These are phyloP conservation scores for Brachypteracias leptosomus DNA, from an alignment of 2,113 vertebrate species.

Conservation along the genomic window DNA sequence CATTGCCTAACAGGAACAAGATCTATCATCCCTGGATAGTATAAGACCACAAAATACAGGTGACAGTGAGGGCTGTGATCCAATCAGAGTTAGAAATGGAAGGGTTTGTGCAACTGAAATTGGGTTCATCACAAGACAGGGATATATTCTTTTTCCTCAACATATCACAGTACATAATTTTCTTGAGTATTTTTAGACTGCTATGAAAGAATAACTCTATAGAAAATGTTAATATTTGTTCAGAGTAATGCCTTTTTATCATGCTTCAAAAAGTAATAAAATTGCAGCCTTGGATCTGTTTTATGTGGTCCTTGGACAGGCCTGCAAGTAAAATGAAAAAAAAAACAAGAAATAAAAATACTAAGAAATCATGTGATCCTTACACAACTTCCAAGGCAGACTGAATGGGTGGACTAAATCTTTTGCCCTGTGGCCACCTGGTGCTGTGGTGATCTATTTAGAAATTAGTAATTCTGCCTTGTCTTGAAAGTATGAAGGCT, in stretches of 20 bases:
- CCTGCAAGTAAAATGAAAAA: not conserved
- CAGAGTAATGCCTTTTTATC: conserved; percentile 10
- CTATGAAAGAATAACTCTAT: not conserved
- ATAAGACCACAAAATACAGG: not conserved
- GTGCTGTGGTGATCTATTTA: not conserved
- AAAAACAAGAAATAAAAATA: not conserved
- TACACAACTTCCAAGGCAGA: not conserved
- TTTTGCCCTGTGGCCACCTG: not conserved
- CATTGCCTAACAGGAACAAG: not conserved
- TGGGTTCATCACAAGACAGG: not conserved
- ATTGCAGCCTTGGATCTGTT: not conserved
- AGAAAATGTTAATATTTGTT: conserved; percentile 40
- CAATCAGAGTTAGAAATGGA: conserved; percentile 3
- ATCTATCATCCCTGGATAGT: not conserved
- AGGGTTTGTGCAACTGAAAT: not conserved
- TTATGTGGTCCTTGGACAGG: not conserved
- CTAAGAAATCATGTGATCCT: not conserved
- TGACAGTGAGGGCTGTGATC: not conserved
- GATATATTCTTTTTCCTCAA: not conserved
- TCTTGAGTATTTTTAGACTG: not conserved
- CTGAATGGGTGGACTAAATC: not conserved
- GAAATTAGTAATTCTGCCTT: not conserved
- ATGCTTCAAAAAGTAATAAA: conserved; percentile 8
- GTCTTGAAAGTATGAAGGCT: not conserved
- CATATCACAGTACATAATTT: not conserved